These are phyloP conservation scores for Sphecodes monilicornis DNA, from an alignment of 2,888 invertebrate genomes.

Conservation along the genomic window DNA sequence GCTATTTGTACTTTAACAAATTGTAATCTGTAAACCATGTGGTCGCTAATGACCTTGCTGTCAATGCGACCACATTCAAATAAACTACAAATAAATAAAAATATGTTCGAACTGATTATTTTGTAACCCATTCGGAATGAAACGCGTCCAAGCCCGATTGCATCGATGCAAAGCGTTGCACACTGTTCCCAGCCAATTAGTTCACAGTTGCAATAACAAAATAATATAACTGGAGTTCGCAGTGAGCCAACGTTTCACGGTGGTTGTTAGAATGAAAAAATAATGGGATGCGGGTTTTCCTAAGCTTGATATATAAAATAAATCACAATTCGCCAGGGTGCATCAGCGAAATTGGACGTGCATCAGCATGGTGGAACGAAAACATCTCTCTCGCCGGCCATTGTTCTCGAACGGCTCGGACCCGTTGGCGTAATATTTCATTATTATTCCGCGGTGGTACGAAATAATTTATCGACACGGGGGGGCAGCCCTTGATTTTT, in stretches of 20 bases:
- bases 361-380: neutral
- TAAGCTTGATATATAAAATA: conserved; percentile 1
- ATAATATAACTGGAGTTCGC: neutral
- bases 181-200: neutral
- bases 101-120: neutral
- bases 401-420: conserved; percentile 3
- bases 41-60: too few relatives aligned
- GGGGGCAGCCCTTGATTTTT: conserved; percentile 14
- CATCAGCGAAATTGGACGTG: conserved; percentile 10
- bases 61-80: too few relatives aligned
- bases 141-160: neutral
- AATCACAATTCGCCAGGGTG: conserved; percentile 7
- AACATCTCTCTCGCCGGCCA: conserved; percentile 5
- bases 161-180: neutral
- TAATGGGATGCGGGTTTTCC: conserved; percentile 3
- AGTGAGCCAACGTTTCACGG: neutral
- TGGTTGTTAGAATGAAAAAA: neutral
- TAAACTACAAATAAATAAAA: too few relatives aligned
- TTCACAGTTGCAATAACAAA: neutral
- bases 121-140: neutral
- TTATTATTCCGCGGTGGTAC: conserved; percentile 11
- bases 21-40: too few relatives aligned
- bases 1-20: too few relatives aligned
- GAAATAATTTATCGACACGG: conserved; percentile 29
- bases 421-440: conserved; percentile 23